phyloP scores from a whole-genome alignment of 2,888 invertebrate species.

The Miltochrista miniata region DNA sequence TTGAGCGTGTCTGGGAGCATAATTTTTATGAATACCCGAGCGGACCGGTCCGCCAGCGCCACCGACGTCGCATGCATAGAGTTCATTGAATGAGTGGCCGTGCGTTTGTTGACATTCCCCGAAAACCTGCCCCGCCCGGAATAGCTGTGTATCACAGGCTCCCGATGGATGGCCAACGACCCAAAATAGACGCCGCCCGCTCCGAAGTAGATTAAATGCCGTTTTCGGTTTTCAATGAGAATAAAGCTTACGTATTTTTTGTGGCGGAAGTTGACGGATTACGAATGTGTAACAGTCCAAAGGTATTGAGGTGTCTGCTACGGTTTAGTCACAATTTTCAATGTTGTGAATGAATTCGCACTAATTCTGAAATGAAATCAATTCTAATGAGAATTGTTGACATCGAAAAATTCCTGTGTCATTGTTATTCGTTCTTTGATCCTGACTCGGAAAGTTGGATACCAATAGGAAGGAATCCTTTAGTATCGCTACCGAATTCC shows the following conservation, averaged over 20 bases:
- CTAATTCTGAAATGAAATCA: constrained; percentile 23
- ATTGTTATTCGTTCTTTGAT: constrained; percentile 14
- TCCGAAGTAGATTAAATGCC: constrained; percentile 65
- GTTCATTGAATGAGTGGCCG: constrained; percentile 80
- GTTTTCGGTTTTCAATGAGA: constrained; percentile 67
- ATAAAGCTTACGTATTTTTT: constrained; percentile 53
- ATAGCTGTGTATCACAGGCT: constrained; percentile 66
- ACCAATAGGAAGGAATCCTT: too few species aligned
- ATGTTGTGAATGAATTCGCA: constrained; percentile 31
- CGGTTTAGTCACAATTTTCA: constrained; percentile 31
- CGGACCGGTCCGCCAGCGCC: constrained; percentile 75
- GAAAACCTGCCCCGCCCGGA: constrained; percentile 81
- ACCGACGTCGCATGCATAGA: constrained; percentile 68
- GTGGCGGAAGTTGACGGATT: constrained; percentile 48
- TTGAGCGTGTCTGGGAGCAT: constrained; percentile 73
- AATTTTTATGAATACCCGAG: constrained; percentile 78
- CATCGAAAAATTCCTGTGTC: constrained; percentile 13
- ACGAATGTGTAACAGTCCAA: constrained; percentile 30
- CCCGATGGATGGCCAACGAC: constrained; percentile 75
- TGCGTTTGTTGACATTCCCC: constrained; percentile 83
- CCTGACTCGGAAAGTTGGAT: not conserved
- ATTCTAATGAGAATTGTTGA: constrained; percentile 23
- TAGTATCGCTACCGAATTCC: too few species aligned
- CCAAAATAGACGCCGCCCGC: constrained; percentile 71
- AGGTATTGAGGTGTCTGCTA: constrained; percentile 22